Conservation (phyloP, 1,140 invertebrate genomes). For the Pemphigus obesinymphae region DNA sequence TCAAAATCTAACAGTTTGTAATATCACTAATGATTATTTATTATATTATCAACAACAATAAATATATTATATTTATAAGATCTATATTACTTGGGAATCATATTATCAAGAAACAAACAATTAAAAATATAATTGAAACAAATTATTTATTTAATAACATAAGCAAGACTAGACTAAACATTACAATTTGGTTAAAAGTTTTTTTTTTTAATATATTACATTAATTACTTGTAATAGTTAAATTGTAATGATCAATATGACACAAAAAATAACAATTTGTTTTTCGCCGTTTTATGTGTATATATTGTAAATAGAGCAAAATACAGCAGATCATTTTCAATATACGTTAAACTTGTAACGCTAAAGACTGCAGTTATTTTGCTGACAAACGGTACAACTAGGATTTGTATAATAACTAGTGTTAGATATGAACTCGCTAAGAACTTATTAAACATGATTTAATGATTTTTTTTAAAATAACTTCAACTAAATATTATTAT, state of each 20-base stretch:
- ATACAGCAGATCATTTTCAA: conserved; percentile 33
- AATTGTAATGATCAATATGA: background rate
- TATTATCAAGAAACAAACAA: background rate
- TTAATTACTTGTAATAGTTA: background rate
- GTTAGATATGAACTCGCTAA: background rate
- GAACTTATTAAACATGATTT: background rate
- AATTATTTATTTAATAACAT: conserved; percentile 7
- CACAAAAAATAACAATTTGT: background rate
- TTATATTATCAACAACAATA: no score
- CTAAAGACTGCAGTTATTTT: conserved; percentile 26
- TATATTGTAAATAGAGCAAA: background rate
- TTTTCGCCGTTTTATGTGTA: background rate
- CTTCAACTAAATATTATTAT: background rate
- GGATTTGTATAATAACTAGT: background rate
- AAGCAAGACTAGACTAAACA: conserved; percentile 7
- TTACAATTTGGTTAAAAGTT: conserved; percentile 6
- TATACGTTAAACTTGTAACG: conserved; percentile 32
- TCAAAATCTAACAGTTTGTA: no score
- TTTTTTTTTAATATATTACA: background rate
- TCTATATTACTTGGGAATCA: no score
- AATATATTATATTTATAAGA: no score
- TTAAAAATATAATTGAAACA: background rate
- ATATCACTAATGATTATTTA: no score
- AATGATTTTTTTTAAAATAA: background rate
- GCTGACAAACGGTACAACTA: background rate